phyloP scores from a whole-genome alignment of 2,888 invertebrate genomes.

The Chaetogeoica ovagalla region DNA sequence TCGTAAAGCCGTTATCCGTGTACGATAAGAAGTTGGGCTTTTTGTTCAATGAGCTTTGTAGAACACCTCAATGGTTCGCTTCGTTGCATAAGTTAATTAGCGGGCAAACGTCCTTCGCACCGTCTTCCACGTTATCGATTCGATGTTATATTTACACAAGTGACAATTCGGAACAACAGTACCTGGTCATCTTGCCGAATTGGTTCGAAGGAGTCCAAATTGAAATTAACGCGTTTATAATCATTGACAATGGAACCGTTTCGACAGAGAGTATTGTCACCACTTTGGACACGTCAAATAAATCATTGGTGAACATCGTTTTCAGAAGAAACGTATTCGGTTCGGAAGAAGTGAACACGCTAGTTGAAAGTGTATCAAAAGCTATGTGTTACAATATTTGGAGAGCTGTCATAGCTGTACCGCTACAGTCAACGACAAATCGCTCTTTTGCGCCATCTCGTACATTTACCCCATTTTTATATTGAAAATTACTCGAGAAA shows the following conservation, averaged over 20 bases:
- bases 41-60: constrained; percentile 14
- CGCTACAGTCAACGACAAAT: too few species aligned
- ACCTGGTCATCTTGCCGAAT: constrained; percentile 31
- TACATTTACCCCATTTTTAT: too few species aligned
- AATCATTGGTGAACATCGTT: constrained; percentile 12
- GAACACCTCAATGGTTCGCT: constrained; percentile 30
- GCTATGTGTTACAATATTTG: constrained; percentile 28
- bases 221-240: constrained; percentile 26
- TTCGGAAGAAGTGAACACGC: not conserved
- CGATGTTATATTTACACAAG: constrained; percentile 19
- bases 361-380: constrained; percentile 19
- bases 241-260: constrained; percentile 21
- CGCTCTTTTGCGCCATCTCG: too few species aligned
- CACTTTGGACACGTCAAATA: not conserved
- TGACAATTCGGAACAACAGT: constrained; percentile 28
- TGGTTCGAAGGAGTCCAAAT: not conserved
- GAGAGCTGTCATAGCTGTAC: not conserved
- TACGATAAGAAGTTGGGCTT: not conserved
- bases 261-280: not conserved
- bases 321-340: not conserved
- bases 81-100: constrained; percentile 12
- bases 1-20: constrained; percentile 8
- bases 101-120: not conserved
- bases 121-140: not conserved
- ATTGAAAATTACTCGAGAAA: not conserved